Evolutionary conservation across 2,113 vertebrate species (phyloP).

Genomic region (Aspidoscelis tigris): DNA sequence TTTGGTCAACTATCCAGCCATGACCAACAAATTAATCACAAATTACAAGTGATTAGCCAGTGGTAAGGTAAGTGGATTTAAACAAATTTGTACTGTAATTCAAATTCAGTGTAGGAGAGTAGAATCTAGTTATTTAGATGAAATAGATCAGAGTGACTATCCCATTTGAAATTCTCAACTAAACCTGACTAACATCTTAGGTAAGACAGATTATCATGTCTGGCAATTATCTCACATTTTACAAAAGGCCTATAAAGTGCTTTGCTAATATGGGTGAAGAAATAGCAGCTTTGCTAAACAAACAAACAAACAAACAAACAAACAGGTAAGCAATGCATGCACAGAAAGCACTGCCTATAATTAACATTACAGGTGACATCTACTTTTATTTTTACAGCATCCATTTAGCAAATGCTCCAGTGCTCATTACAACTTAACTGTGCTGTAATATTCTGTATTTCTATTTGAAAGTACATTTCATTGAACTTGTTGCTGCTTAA

Average conservation of each 20-base stretch:
- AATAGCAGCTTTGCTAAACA: neutral
- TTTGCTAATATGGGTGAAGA: conserved; percentile 18
- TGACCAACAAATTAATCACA: neutral
- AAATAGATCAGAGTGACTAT: neutral
- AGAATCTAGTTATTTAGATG: neutral
- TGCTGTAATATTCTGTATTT: neutral
- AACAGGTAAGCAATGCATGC: neutral
- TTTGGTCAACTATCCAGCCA: conserved; percentile 20
- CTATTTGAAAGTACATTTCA: neutral
- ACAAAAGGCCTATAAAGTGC: neutral
- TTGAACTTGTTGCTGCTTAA: neutral
- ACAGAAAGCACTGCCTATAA: conserved; percentile 28
- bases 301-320: too few relatives aligned
- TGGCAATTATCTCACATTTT: neutral
- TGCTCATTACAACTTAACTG: conserved; percentile 48
- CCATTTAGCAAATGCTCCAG: neutral
- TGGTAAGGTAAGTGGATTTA: neutral
- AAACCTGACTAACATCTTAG: neutral
- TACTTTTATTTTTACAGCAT: conserved; percentile 34
- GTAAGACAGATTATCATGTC: neutral
- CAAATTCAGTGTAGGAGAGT: neutral
- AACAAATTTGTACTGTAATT: neutral
- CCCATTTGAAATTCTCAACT: neutral
- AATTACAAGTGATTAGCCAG: neutral
- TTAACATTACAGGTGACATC: conserved; percentile 30